phyloP scores from a whole-genome alignment of 1,140 invertebrate species.

The Pomacea maculata region DNA sequence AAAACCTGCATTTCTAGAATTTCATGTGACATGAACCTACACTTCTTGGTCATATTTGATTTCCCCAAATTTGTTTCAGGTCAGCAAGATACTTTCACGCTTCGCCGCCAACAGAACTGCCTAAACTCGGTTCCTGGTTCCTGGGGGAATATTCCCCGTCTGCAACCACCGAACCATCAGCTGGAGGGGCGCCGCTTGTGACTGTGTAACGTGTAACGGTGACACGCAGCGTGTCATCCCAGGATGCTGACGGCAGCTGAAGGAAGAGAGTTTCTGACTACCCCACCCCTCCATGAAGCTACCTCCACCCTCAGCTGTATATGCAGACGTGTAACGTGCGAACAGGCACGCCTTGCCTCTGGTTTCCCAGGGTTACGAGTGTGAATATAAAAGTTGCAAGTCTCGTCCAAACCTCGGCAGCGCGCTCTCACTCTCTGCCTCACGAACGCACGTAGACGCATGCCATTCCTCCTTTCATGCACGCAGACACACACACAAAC shows the following conservation, averaged over 20 bases:
- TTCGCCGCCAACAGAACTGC: neutral
- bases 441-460: neutral
- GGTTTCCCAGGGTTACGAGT: too few relatives aligned
- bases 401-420: neutral
- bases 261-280: neutral
- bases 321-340: too few relatives aligned
- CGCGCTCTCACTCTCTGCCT: neutral
- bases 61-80: neutral
- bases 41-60: neutral
- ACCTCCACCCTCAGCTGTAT: too few relatives aligned
- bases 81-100: slow-evolving; percentile 5
- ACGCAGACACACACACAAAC: neutral
- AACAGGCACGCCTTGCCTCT: too few relatives aligned
- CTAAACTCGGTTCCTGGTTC: too few relatives aligned
- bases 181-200: too few relatives aligned
- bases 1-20: neutral
- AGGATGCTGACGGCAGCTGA: neutral
- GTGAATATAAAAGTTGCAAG: too few relatives aligned
- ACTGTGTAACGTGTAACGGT: neutral
- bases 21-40: neutral
- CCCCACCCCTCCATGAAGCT: neutral
- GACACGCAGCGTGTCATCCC: slow-evolving; percentile 1
- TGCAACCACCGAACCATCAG: too few relatives aligned
- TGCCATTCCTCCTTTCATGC: neutral
- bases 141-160: too few relatives aligned